Evolutionary conservation across 2,797 vertebrate species (phyloP).

Genomic region (Hephaestus fuliginosus): DNA sequence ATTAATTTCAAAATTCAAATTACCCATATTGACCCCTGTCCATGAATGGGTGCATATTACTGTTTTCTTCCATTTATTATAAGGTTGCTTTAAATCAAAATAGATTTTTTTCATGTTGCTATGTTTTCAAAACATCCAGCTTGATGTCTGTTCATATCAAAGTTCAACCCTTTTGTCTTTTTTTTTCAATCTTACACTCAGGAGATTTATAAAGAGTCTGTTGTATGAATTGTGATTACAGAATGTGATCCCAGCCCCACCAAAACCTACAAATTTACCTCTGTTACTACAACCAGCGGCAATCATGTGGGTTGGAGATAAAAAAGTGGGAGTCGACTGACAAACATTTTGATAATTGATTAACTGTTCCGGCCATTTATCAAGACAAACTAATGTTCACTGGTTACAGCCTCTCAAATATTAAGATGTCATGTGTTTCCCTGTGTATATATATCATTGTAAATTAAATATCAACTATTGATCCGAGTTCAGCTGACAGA

Average conservation of each 20-base stretch:
- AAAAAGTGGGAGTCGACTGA: neutral
- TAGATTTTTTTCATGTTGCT: slow-evolving; percentile 16
- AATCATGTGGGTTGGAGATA: neutral
- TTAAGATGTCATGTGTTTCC: neutral
- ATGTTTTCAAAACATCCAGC: slow-evolving; percentile 26
- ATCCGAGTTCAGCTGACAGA: neutral
- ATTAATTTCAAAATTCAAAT: slow-evolving; percentile 45
- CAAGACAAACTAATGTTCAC: too few species aligned
- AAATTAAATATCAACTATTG: neutral
- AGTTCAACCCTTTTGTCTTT: neutral
- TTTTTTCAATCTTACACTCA: neutral
- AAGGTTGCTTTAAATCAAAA: slow-evolving; percentile 14
- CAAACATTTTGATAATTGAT: neutral
- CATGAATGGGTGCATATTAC: slow-evolving; percentile 36
- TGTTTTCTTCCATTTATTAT: slow-evolving; percentile 38
- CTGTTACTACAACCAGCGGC: neutral
- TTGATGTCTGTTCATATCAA: slow-evolving; percentile 26
- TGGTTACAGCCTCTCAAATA: neutral
- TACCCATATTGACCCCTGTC: neutral
- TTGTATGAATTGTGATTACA: slow-evolving; percentile 2
- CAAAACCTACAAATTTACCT: neutral
- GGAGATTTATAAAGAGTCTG: neutral
- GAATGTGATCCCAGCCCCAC: neutral
- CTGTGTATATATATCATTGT: neutral
- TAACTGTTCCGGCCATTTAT: neutral